Percentiles rank a stretch among this genome's conserved stretches.
Evolutionary conservation across 2,113 vertebrate species (phyloP).

Genomic region (Trinectes maculatus): DNA sequence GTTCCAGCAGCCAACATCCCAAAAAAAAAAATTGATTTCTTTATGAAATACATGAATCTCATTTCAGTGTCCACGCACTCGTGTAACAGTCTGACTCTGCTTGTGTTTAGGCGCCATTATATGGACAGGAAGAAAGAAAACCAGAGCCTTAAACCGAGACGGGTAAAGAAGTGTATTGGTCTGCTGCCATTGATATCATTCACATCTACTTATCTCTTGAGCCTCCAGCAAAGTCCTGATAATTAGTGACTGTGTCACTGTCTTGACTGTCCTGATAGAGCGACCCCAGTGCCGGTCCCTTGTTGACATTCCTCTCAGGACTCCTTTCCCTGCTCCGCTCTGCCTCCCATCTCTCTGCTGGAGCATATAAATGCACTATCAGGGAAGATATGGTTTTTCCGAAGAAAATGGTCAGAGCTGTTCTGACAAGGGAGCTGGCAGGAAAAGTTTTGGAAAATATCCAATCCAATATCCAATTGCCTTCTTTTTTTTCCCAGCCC

Average conservation of each 20-base stretch:
- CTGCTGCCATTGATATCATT: conserved; percentile 49
- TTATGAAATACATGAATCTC: conserved; percentile 31
- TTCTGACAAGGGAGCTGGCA: too few species aligned
- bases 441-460: too few species aligned
- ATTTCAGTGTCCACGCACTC: conserved; percentile 11
- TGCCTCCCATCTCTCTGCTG: conserved; percentile 13
- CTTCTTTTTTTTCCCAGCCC: too few species aligned
- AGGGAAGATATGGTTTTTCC: conserved; percentile 24
- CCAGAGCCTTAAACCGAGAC: conserved; percentile 29
- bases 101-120: not conserved
- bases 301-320: conserved; percentile 48
- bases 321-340: conserved; percentile 5
- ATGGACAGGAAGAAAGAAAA: conserved; percentile 29
- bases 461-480: too few species aligned
- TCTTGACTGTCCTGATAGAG: conserved; percentile 51
- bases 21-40: conserved; percentile 42
- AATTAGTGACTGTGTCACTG: conserved; percentile 62
- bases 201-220: conserved; percentile 55
- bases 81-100: conserved; percentile 3
- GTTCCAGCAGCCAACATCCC: conserved; percentile 10
- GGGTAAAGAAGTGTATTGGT: conserved; percentile 38
- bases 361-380: conserved; percentile 14
- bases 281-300: conserved; percentile 39
- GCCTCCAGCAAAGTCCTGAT: conserved; percentile 54
- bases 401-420: conserved; percentile 25